Conservation (phyloP, 2,888 invertebrate species). For the Sinotaia quadrata region DNA sequence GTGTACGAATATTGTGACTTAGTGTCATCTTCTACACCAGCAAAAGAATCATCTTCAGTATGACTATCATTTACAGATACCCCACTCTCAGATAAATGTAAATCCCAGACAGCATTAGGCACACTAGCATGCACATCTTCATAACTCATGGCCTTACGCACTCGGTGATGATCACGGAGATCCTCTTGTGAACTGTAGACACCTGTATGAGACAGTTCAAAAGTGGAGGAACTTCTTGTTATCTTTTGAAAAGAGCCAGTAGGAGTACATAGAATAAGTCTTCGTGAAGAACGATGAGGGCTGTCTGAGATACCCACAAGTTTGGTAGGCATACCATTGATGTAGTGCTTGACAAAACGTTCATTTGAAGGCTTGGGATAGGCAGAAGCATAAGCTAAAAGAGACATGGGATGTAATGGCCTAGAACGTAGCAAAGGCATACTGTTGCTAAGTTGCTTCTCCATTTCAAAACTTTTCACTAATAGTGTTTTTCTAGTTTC, state of each 20-base stretch:
- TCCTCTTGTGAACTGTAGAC: slow-evolving; percentile 27
- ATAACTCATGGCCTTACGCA: slow-evolving; percentile 21
- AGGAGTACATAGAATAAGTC: neutral
- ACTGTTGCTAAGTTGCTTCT: neutral
- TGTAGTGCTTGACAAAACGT: neutral
- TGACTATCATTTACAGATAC: slow-evolving; percentile 29
- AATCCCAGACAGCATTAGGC: slow-evolving; percentile 4
- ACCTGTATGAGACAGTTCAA: neutral
- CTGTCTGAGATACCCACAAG: neutral
- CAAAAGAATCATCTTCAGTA: slow-evolving; percentile 26
- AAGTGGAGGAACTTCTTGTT: neutral
- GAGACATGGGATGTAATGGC: neutral
- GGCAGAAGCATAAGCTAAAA: neutral
- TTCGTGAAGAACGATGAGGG: neutral
- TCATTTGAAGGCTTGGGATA: neutral
- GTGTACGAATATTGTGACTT: slow-evolving; percentile 33
- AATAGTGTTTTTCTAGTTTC: neutral
- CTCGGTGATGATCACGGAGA: slow-evolving; percentile 1
- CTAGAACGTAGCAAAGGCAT: neutral
- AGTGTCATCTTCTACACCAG: slow-evolving; percentile 31
- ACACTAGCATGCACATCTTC: slow-evolving; percentile 31
- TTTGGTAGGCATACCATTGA: neutral
- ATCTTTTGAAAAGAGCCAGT: neutral
- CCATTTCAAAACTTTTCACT: neutral
- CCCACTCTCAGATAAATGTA: slow-evolving; percentile 33